These are phyloP conservation scores for Sebastes ruberrimus DNA, from an alignment of 2,797 vertebrate species.

Conservation along the genomic window DNA sequence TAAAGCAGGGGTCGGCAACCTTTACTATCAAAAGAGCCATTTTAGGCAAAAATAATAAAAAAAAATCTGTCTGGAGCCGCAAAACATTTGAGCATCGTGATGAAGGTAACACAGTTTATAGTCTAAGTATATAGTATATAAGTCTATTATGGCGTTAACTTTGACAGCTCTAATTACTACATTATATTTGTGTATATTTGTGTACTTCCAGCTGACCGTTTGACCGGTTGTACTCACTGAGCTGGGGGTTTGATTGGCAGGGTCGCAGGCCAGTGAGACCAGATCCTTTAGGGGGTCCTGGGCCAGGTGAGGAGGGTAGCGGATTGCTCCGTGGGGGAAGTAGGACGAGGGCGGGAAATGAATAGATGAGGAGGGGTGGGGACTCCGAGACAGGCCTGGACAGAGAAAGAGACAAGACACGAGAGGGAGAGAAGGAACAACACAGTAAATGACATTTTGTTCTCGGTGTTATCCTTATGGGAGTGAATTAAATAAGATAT, in stretches of 20 bases:
- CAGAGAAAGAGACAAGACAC: neutral
- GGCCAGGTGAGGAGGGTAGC: slow-evolving; percentile 95
- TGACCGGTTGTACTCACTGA: slow-evolving; percentile 85
- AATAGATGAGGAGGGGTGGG: slow-evolving; percentile 92
- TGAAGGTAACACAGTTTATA: too few species aligned
- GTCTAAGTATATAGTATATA: too few species aligned
- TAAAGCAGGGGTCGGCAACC: too few species aligned
- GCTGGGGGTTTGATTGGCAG: slow-evolving; percentile 91
- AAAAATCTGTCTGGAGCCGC: too few species aligned
- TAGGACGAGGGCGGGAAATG: slow-evolving; percentile 95
- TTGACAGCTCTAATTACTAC: too few species aligned
- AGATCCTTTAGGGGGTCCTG: slow-evolving; percentile 97
- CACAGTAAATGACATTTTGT: neutral
- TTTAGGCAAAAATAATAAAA: too few species aligned
- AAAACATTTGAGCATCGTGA: too few species aligned
- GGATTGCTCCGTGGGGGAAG: slow-evolving; percentile 94
- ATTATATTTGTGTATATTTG: neutral
- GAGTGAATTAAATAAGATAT: neutral
- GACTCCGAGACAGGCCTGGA: slow-evolving; percentile 90
- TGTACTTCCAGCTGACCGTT: neutral
- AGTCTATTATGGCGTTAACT: too few species aligned
- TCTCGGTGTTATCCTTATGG: neutral
- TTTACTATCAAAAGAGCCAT: too few species aligned
- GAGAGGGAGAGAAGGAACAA: neutral
- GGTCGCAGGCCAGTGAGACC: slow-evolving; percentile 95